Percentiles rank a stretch among this genome's conserved stretches.
Conservation (phyloP, 2,888 invertebrate genomes). For the Ditula angustiorana region DNA sequence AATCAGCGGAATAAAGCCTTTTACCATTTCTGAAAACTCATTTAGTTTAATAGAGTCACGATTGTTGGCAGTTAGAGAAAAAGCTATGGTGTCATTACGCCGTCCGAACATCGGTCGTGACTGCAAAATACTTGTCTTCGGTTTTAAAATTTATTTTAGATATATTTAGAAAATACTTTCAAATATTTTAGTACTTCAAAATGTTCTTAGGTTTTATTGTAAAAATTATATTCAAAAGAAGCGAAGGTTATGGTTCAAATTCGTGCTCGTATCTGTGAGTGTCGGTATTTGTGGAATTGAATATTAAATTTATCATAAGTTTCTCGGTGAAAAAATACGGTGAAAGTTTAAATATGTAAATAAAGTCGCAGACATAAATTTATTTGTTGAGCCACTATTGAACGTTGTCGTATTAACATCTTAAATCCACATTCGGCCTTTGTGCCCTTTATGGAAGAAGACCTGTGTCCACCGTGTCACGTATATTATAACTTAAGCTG, state of each 20-base stretch:
- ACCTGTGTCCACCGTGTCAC: too few relatives aligned
- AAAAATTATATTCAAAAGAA: neutral
- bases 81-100: conserved; percentile 34
- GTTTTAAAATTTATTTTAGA: conserved; percentile 25
- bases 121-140: conserved; percentile 9
- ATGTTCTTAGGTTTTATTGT: neutral
- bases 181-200: neutral
- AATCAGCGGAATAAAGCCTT: conserved; percentile 30
- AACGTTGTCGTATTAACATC: too few relatives aligned
- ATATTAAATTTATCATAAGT: neutral
- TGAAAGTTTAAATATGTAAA: too few relatives aligned
- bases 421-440: too few relatives aligned
- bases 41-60: conserved; percentile 40
- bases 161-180: neutral
- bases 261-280: neutral
- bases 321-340: neutral
- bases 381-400: too few relatives aligned
- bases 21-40: conserved; percentile 38
- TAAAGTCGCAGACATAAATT: too few relatives aligned
- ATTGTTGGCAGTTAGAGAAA: conserved; percentile 31
- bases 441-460: too few relatives aligned
- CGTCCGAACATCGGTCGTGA: conserved; percentile 23
- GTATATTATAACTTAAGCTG: too few relatives aligned
- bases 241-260: neutral
- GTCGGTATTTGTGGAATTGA: neutral